Evolutionary conservation across 2,888 invertebrate genomes (phyloP), one percentile per base, ranked within the genome.

Genomic region (Hyles lineata): DNA sequence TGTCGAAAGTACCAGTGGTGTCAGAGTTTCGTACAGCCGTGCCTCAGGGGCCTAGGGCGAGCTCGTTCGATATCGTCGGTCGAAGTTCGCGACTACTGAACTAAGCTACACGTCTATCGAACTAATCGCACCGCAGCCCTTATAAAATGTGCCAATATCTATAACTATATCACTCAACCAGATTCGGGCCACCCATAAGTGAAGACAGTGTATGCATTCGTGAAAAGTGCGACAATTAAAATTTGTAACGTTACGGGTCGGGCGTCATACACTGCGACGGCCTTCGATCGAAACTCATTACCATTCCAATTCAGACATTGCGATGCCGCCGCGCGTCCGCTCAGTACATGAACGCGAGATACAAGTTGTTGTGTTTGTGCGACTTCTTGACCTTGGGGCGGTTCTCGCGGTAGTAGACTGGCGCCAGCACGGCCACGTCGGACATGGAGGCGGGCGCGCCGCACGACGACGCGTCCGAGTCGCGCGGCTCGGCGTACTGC

Each of bases 1-100:
- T 86, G 85, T 86, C 77, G 72, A 74, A 72, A 75, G 77, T 75
- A 79, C 84, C 83, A 87, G 91, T 85, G 90, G 90, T 89, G 88
- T 92, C 86, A 88, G 94, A 94, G 94, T 94, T 93, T 93, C 94
- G 92, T 87, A 89, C 83, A 92, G 93, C 94, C 94, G 94, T 94
- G 94, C 92, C 91, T 82, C 82, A 89, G 86, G 76, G 79, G 81
- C 84, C 79, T 82, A 74, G 80, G 79, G 80, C 78, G 80, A 77
- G 81, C 77, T 73, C 76, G 75, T 76, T 76, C 82, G 80, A 84
- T 81, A 80, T 80, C 63, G 72, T 67, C 77, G 71, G 62, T 69
- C 35, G 63, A 35, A 63, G 19, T 35, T 73, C 60, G 59, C 55
- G 52, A 25, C n/a, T 23, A 52, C 43, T n/a, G 43, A 29, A 63